Evolutionary conservation across 2,888 invertebrate genomes (phyloP).

Genomic region (Ormyrus pomaceus): DNA sequence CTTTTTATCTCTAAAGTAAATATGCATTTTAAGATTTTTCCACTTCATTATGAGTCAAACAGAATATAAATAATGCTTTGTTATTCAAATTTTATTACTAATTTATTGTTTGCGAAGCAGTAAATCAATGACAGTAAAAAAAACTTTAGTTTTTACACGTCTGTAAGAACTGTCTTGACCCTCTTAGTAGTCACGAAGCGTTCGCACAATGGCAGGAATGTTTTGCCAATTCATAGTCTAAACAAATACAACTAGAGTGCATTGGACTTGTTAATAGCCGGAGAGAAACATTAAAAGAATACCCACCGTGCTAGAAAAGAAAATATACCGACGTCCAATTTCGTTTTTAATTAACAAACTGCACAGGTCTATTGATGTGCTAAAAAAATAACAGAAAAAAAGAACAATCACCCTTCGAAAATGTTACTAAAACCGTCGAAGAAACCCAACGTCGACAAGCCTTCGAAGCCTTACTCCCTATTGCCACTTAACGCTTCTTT

Average conservation of each 20-base stretch:
- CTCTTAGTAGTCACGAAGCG: constrained; percentile 36
- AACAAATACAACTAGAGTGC: constrained; percentile 10
- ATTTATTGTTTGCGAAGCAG: no score
- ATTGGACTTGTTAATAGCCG: background rate
- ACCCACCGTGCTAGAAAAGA: background rate
- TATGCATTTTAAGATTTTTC: no score
- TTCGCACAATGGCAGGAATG: background rate
- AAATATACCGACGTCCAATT: constrained; percentile 1
- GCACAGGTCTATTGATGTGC: background rate
- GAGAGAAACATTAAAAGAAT: constrained; percentile 1
- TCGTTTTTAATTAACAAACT: background rate
- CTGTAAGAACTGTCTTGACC: constrained; percentile 1
- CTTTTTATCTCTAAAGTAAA: no score
- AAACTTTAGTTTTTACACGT: constrained; percentile 16
- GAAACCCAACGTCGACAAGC: constrained; percentile 10
- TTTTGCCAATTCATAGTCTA: constrained; percentile 34
- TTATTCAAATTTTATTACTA: no score
- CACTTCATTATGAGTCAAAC: no score
- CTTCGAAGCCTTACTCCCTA: constrained; percentile 23
- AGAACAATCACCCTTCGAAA: background rate
- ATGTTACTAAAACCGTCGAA: background rate
- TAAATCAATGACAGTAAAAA: background rate
- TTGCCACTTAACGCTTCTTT: constrained; percentile 7
- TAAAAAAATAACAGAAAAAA: background rate
- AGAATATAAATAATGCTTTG: no score